A percentile compares a stretch with the other conserved stretches of the same genome.
Evolutionary conservation across 2,888 invertebrate genomes (phyloP).

Genomic region (Mechanitis mazaeus): DNA sequence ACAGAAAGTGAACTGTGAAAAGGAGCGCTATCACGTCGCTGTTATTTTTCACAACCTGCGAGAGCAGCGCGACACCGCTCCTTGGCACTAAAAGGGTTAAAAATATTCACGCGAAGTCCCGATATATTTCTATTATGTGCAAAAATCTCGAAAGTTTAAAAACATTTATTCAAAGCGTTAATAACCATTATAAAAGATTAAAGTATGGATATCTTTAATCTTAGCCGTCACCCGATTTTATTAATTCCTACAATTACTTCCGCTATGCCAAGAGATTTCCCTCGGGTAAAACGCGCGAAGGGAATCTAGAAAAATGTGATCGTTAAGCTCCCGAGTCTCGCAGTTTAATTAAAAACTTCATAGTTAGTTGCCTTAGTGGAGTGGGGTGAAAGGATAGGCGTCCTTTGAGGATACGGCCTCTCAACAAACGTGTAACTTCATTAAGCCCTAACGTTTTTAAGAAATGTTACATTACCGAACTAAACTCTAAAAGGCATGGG

Average conservation of each 20-base stretch:
- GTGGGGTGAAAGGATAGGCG: conserved; percentile 21
- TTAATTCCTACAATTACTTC: conserved; percentile 68
- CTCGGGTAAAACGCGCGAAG: conserved; percentile 51
- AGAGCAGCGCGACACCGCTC: too few relatives aligned
- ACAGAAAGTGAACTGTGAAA: too few relatives aligned
- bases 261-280: conserved; percentile 60
- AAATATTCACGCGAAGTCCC: too few relatives aligned
- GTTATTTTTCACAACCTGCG: too few relatives aligned
- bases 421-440: conserved; percentile 10
- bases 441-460: neutral
- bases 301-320: conserved; percentile 68
- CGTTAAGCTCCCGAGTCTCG: conserved; percentile 56
- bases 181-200: neutral
- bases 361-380: conserved; percentile 46
- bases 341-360: conserved; percentile 71
- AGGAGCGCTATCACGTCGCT: too few relatives aligned
- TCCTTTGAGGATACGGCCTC: conserved; percentile 15
- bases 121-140: too few relatives aligned
- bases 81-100: too few relatives aligned
- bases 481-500: too few relatives aligned
- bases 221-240: conserved; percentile 51
- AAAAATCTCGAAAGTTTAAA: too few relatives aligned
- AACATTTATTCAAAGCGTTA: neutral
- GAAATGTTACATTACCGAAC: neutral
- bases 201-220: conserved; percentile 6